These are phyloP conservation scores for Sesamia nonagrioides DNA, from an alignment of 1,140 invertebrate genomes.

Conservation along the genomic window DNA sequence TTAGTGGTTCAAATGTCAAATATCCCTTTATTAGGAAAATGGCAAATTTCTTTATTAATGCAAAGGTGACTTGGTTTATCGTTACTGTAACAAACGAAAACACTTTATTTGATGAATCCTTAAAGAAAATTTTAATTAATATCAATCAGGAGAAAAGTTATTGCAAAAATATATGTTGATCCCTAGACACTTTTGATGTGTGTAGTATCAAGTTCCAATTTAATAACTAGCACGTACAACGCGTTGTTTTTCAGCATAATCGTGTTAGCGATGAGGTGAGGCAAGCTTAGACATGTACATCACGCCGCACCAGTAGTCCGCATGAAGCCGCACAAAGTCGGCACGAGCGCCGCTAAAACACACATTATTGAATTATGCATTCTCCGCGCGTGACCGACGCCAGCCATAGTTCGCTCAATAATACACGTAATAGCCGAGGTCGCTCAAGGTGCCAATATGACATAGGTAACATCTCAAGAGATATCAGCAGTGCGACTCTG, in stretches of 20 bases:
- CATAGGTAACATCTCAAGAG: not conserved
- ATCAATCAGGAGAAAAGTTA: too few relatives aligned
- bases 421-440: conserved; percentile 9
- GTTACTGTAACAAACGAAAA: too few relatives aligned
- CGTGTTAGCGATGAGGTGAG: conserved; percentile 22
- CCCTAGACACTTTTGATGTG: too few relatives aligned
- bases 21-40: too few relatives aligned
- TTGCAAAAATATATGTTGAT: too few relatives aligned
- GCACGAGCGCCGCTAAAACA: conserved; percentile 28
- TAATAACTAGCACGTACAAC: conserved; percentile 12
- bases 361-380: conserved; percentile 39
- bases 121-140: too few relatives aligned
- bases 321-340: not conserved
- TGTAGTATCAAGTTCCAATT: conserved; percentile 35
- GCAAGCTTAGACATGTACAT: conserved; percentile 37
- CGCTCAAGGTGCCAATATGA: conserved; percentile 10
- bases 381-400: conserved; percentile 1
- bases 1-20: too few relatives aligned
- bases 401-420: not conserved
- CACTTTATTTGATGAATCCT: too few relatives aligned
- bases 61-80: too few relatives aligned
- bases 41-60: too few relatives aligned
- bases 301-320: not conserved
- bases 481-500: not conserved
- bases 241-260: conserved; percentile 34